Evolutionary conservation across 2,888 invertebrate species (phyloP).

Genomic region (Lagria hirta): DNA sequence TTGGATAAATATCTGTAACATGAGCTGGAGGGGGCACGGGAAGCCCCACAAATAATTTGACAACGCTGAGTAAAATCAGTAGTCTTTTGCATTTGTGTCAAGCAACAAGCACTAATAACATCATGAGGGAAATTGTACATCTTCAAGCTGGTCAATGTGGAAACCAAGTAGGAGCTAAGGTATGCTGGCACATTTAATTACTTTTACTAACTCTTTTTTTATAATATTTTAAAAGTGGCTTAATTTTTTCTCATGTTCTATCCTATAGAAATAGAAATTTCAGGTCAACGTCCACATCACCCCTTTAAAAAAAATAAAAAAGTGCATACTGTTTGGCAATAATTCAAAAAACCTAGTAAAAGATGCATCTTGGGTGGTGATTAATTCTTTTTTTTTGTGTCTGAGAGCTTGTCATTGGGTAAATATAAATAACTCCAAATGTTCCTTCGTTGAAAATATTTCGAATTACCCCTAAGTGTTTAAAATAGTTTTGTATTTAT

Average conservation of each 20-base stretch:
- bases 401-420: constrained; percentile 21
- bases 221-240: constrained; percentile 17
- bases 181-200: too few relatives aligned
- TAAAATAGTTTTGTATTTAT: constrained; percentile 32
- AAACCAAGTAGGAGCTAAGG: constrained; percentile 89
- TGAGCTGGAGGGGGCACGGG: constrained; percentile 17
- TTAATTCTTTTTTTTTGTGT: constrained; percentile 3
- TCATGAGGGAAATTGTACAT: constrained; percentile 91
- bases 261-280: constrained; percentile 13
- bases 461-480: constrained; percentile 39
- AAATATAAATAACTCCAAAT: constrained; percentile 40
- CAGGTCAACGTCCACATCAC: constrained; percentile 18
- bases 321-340: constrained; percentile 6
- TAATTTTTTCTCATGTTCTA: constrained; percentile 8
- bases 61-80: constrained; percentile 19
- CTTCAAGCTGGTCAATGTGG: constrained; percentile 78
- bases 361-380: constrained; percentile 4
- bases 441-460: constrained; percentile 38
- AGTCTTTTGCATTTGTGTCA: constrained; percentile 19
- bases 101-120: constrained; percentile 33
- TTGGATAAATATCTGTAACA: constrained; percentile 27
- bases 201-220: too few relatives aligned
- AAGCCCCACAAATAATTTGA: constrained; percentile 5
- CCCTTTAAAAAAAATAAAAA: constrained; percentile 3
- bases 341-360: constrained; percentile 12